Conservation (phyloP, 2,113 vertebrate genomes). For the Marmota flaviventris region DNA sequence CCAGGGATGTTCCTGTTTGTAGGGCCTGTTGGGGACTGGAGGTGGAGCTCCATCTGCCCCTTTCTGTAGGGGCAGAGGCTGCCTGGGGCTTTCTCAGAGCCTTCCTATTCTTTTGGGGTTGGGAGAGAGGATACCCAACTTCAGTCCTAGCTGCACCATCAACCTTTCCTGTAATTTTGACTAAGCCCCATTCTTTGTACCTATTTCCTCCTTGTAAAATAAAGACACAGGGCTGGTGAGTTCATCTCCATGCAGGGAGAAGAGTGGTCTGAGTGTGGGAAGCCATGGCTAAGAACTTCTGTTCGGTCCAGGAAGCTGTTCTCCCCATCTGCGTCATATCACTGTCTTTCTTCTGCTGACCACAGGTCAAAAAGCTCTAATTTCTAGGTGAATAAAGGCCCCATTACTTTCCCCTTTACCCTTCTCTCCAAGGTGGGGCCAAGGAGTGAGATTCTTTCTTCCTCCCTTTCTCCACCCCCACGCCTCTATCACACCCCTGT, state of each 20-base stretch:
- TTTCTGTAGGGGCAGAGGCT: not conserved
- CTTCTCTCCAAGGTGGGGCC: not conserved
- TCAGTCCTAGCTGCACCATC: not conserved
- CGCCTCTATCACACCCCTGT: not conserved
- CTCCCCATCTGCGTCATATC: not conserved
- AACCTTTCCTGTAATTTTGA: not conserved
- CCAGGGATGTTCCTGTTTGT: not conserved
- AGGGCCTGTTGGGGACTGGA: not conserved
- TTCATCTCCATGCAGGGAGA: not conserved
- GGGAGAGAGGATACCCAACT: not conserved
- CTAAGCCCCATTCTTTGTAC: not conserved
- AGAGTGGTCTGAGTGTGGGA: not conserved
- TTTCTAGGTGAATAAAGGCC: not conserved
- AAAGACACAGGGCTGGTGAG: not conserved
- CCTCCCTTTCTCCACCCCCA: not conserved
- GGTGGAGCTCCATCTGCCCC: accelerated
- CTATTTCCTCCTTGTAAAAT: not conserved
- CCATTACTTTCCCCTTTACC: too few species aligned
- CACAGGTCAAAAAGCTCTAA: not conserved
- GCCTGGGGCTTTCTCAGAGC: not conserved
- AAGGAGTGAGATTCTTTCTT: conserved; percentile 4
- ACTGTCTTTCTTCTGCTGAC: not conserved
- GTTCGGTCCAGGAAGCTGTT: not conserved
- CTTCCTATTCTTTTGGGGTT: not conserved
- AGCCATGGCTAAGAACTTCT: not conserved